These are phyloP conservation scores for Tragulus kanchil DNA, from an alignment of 2,113 vertebrate species.

Conservation along the genomic window DNA sequence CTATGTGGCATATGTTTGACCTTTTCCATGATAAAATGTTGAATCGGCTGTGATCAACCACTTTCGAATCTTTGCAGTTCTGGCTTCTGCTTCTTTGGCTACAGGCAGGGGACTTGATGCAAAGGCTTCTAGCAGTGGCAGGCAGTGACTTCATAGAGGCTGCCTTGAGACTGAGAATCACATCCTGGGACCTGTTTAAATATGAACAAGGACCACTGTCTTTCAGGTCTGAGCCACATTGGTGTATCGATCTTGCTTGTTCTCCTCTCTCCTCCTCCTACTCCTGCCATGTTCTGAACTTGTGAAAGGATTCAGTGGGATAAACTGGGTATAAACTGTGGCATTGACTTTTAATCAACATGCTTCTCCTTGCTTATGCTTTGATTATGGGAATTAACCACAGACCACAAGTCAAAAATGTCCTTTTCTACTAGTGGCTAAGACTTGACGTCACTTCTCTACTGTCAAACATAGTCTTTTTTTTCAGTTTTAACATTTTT, in stretches of 20 bases:
- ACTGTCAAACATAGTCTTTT: neutral
- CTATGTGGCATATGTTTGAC: neutral
- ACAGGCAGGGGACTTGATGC: neutral
- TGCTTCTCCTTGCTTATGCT: neutral
- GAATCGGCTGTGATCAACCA: neutral
- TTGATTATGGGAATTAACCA: conserved; percentile 51
- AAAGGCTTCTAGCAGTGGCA: neutral
- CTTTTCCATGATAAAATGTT: conserved; percentile 1
- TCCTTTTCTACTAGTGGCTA: neutral
- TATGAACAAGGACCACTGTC: neutral
- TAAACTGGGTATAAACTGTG: neutral
- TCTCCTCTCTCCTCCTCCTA: neutral
- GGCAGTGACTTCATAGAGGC: neutral
- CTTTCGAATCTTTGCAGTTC: neutral
- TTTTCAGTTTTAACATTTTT: neutral
- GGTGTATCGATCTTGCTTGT: neutral
- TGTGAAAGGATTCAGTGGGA: neutral
- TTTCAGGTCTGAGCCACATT: neutral
- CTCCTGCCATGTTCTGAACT: neutral
- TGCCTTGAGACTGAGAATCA: neutral
- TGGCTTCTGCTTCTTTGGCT: neutral
- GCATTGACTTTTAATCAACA: neutral
- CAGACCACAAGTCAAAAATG: neutral
- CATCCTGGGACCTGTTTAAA: neutral
- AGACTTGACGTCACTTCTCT: conserved; percentile 4